These are phyloP conservation scores for Eulemur mongoz DNA, from an alignment of 2,797 vertebrate species.

Conservation along the genomic window DNA sequence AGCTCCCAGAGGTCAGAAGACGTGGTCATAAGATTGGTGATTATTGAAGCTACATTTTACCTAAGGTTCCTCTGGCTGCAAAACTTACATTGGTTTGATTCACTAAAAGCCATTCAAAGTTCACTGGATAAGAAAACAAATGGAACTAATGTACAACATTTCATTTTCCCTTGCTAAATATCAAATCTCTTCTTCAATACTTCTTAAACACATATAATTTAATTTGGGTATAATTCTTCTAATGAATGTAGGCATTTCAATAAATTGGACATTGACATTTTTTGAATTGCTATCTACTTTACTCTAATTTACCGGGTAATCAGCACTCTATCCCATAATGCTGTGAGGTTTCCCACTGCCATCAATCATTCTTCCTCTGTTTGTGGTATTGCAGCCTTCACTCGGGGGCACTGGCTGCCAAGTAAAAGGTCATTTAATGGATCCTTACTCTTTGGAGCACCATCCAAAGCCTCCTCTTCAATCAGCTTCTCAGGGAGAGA, in stretches of 20 bases:
- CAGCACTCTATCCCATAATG: not conserved
- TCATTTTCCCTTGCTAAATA: not conserved
- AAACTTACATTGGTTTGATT: not conserved
- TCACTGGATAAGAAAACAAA: not conserved
- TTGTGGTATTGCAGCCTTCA: not conserved
- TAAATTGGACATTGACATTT: slow-evolving; percentile 21
- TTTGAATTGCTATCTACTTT: slow-evolving; percentile 11
- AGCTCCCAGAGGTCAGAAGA: not conserved
- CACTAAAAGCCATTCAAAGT: not conserved
- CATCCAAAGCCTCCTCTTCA: slow-evolving; percentile 66
- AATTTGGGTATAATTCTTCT: not conserved
- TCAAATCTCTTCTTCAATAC: not conserved
- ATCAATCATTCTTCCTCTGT: not conserved
- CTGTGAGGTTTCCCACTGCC: not conserved
- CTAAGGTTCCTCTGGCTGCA: not conserved
- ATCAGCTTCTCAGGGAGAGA: slow-evolving; percentile 68
- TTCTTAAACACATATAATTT: slow-evolving; percentile 8
- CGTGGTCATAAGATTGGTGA: not conserved
- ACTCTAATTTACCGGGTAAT: not conserved
- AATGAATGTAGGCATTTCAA: slow-evolving; percentile 17
- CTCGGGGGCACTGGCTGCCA: slow-evolving; percentile 10
- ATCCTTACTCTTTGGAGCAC: slow-evolving; percentile 51
- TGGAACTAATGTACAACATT: not conserved
- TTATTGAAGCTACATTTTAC: not conserved
- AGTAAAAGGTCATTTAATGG: slow-evolving; percentile 60